Evolutionary conservation across 2,113 vertebrate genomes (phyloP), one percentile per base, ranked within the genome.

Genomic region (Monopterus albus): DNA sequence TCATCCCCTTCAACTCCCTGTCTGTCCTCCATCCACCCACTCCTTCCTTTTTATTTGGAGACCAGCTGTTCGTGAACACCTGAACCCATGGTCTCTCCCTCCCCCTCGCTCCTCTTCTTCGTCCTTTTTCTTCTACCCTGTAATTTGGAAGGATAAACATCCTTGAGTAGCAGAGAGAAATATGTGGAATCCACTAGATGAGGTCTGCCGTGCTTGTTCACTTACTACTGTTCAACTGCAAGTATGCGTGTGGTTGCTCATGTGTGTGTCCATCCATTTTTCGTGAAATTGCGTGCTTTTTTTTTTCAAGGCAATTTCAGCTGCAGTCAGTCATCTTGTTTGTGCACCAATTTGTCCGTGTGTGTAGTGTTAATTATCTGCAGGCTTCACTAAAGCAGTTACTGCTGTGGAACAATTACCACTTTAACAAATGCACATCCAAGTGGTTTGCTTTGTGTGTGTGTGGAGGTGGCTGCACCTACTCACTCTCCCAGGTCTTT

Each of bases 11-110:
- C 39, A 46, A 64, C 69, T 59, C 25, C 17, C 36, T 63, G 23
- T 23, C 57, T 36, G 39, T 66, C 35, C 36, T 63, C 39, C 31
- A 12, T 67, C 64, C 15, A 5, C 62, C 81, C 75, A 20, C 82
- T 45, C 29, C 59, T 35, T 51, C 20, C 26, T 42, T 35, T 83
- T 78, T 58, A 75, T 72, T 81, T 72, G 42, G 38, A 73, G 46
- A 83, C 59, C 90, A 92, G 90, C 90, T 94, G 92, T 92, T 90
- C 55, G 42, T 60, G 66, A 84, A 88, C 90, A 92, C 91, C 91
- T 92, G 91, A 91, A 84, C 63, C 58, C 52, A 58, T 58, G 64
- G 31, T 49, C 31, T 38, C 28, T 25, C 45, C 23, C 58, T 15
- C 46, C 40, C 51, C 11, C 17, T 31, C 2, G 20, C 43, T 21